These are phyloP conservation scores for Empidonax traillii DNA, from an alignment of 2,113 vertebrate genomes.

Conservation along the genomic window DNA sequence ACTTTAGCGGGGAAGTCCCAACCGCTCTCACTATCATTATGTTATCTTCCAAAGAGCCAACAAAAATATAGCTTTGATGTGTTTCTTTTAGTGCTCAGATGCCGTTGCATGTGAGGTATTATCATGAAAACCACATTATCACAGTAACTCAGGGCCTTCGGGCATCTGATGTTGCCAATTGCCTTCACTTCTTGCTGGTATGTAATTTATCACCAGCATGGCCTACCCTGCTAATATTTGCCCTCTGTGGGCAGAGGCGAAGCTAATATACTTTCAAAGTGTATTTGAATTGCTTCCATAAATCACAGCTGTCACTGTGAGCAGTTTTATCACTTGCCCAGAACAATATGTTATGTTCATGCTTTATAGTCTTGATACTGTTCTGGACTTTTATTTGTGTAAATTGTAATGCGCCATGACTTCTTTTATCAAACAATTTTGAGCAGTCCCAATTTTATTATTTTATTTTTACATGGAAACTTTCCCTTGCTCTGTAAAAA, in stretches of 20 bases:
- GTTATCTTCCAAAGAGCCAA: slow-evolving; percentile 8
- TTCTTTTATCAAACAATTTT: slow-evolving; percentile 59
- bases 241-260: slow-evolving; percentile 74
- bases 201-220: slow-evolving; percentile 70
- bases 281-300: slow-evolving; percentile 79
- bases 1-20: neutral
- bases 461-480: neutral
- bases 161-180: slow-evolving; percentile 72
- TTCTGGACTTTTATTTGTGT: slow-evolving; percentile 67
- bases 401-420: slow-evolving; percentile 59
- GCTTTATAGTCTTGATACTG: slow-evolving; percentile 41
- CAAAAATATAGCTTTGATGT: slow-evolving; percentile 10
- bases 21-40: neutral
- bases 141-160: slow-evolving; percentile 51
- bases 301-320: slow-evolving; percentile 79
- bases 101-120: slow-evolving; percentile 29
- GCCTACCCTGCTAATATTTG: slow-evolving; percentile 53
- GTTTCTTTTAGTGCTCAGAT: slow-evolving; percentile 35
- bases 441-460: neutral
- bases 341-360: slow-evolving; percentile 69
- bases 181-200: slow-evolving; percentile 65
- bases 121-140: slow-evolving; percentile 63
- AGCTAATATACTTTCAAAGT: slow-evolving; percentile 80
- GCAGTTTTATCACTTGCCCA: slow-evolving; percentile 74
- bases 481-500: neutral